Base-by-base conservation (phyloP, 2,888 invertebrate species). In the Idaea dimidiata region DNA sequence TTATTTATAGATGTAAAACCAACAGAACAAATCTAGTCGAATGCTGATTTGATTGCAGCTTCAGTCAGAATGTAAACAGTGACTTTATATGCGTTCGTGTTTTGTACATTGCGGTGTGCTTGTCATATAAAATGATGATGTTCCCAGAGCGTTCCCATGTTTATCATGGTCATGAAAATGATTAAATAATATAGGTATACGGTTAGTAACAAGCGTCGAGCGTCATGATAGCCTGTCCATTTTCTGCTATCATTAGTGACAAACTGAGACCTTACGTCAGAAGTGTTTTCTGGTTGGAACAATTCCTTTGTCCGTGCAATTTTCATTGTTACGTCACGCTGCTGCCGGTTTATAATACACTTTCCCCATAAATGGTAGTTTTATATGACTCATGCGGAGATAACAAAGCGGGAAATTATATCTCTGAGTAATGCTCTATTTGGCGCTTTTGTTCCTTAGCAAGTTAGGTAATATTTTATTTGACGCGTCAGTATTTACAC, bases 1-100 rank as follows among this genome's bases (percentile, higher is more conserved):
- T 85, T 91, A 92, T 91, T 92, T 91, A 89, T 91, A 91, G 89
- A 90, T 79, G 81, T 82, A 86, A 85, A 86, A 84, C 84, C 84
- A 83, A 77, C 83, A 80, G 85, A 81, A 79, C 75, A 77, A 77
- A 77, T 78, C 76, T 80, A 80, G 59, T 59, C 24, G 59, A 61
- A 70, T 68, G 83, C 79, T 82, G 88, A 89, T 88, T 90, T 90
- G 91, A 89, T 88, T 90, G 91, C 91, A 89, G 88, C 87, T 85
- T 81, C 71, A 77, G 79, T 81, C 71, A 77, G 79, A 82, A 80
- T 79, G 87, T 88, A 89, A 87, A 89, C 85, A 60, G 67, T 65
- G 61, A 60, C 65, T 59, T 62, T 62, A 69, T 70, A 61, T 66
- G 62, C 62, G 59, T 60, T 65, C 61, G 62, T 67, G 65, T 67